Percentiles rank a stretch among this genome's conserved stretches.
Conservation (phyloP, 1,140 invertebrate species). For the Bombus picipes region DNA sequence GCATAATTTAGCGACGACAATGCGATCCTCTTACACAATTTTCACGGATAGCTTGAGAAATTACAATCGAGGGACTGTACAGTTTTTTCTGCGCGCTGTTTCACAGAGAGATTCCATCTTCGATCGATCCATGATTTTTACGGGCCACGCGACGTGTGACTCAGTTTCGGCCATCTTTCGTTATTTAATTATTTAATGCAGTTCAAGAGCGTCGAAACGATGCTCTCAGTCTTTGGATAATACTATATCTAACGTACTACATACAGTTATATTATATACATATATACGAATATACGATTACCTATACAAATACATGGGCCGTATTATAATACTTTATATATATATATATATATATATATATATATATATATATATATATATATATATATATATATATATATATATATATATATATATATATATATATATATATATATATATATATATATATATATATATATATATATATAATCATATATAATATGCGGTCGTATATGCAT, state of each 20-base stretch:
- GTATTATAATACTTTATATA: constrained; percentile 15
- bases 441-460: constrained; percentile 27
- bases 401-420: constrained; percentile 32
- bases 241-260: constrained; percentile 39
- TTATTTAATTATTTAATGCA: constrained; percentile 9
- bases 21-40: no score
- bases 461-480: constrained; percentile 22
- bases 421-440: constrained; percentile 33
- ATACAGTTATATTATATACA: constrained; percentile 40
- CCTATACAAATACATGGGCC: constrained; percentile 32
- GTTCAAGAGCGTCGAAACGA: constrained; percentile 28
- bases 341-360: constrained; percentile 16
- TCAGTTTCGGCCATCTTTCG: neutral
- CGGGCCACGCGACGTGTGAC: neutral
- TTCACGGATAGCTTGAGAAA: neutral
- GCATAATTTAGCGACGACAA: no score
- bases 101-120: neutral
- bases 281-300: constrained; percentile 1
- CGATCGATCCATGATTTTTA: neutral
- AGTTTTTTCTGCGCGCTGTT: neutral
- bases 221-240: constrained; percentile 43
- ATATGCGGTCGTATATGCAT: constrained; percentile 3
- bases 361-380: constrained; percentile 38
- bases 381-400: constrained; percentile 30
- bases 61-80: neutral